Percentiles rank a stretch among this genome's conserved stretches.
Evolutionary conservation across 1,140 invertebrate genomes (phyloP).

Genomic region (Lepidurus arcticus): DNA sequence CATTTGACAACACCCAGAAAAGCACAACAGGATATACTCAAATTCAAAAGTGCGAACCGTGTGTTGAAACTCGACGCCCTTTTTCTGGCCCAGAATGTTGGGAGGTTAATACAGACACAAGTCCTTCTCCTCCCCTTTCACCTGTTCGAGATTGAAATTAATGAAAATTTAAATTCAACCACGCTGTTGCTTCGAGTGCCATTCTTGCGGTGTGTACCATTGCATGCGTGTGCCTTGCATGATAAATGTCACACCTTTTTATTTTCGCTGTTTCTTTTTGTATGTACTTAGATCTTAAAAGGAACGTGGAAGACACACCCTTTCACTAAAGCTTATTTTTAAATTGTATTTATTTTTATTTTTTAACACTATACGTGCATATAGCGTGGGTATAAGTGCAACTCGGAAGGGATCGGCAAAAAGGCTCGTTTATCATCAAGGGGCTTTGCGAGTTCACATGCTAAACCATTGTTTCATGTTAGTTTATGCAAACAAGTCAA

Average conservation of each 20-base stretch:
- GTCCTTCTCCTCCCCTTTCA: background rate
- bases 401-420: background rate
- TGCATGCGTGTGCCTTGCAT: background rate
- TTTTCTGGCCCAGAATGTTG: background rate
- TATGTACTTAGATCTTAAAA: background rate
- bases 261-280: background rate
- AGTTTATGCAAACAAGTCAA: background rate
- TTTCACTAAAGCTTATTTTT: background rate
- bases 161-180: background rate
- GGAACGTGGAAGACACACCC: background rate
- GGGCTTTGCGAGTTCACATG: background rate
- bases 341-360: background rate
- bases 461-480: background rate
- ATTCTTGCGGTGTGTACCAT: background rate
- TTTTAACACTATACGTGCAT: background rate
- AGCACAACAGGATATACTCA: background rate
- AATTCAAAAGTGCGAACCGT: background rate
- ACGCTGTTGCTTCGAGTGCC: background rate
- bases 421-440: constrained; percentile 9
- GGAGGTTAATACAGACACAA: no score
- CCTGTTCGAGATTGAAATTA: background rate
- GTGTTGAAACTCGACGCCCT: background rate
- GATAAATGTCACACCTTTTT: constrained; percentile 11
- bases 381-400: background rate
- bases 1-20: constrained; percentile 1